A percentile compares a stretch with the other conserved stretches of the same genome.
Evolutionary conservation across 2,888 invertebrate species (phyloP).

Genomic region (Thereva unica): DNA sequence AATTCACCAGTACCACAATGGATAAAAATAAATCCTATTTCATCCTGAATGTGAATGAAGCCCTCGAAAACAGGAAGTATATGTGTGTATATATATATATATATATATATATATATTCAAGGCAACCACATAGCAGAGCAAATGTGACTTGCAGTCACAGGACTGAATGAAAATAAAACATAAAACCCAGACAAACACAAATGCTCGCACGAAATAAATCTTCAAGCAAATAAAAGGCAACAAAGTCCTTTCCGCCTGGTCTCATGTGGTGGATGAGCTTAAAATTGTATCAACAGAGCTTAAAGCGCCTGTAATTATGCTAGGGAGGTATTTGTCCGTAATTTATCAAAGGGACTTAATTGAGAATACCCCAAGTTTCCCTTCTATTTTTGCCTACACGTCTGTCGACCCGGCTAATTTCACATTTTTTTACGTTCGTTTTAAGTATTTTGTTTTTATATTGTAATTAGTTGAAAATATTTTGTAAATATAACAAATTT

Average conservation of each 20-base stretch:
- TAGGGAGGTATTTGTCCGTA: slow-evolving; percentile 43
- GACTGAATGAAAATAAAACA: slow-evolving; percentile 36
- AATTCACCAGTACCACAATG: not conserved
- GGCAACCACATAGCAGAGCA: slow-evolving; percentile 1
- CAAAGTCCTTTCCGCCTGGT: slow-evolving; percentile 38
- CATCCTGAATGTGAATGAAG: too few species aligned
- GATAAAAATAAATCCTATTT: too few species aligned
- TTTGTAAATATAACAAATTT: too few species aligned
- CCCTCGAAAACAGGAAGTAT: too few species aligned
- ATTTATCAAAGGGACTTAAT: slow-evolving; percentile 44
- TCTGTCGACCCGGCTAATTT: slow-evolving; percentile 20
- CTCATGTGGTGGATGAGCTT: slow-evolving; percentile 44
- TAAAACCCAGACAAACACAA: slow-evolving; percentile 32
- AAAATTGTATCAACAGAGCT: slow-evolving; percentile 44
- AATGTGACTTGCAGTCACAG: slow-evolving; percentile 15
- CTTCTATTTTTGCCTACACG: slow-evolving; percentile 29
- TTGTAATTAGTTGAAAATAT: not conserved
- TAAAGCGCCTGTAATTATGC: slow-evolving; percentile 43
- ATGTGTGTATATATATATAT: too few species aligned
- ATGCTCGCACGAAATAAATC: slow-evolving; percentile 37
- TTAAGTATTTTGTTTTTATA: slow-evolving; percentile 10
- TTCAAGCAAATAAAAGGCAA: slow-evolving; percentile 38
- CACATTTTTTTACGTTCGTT: slow-evolving; percentile 8
- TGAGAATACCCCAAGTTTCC: slow-evolving; percentile 35
- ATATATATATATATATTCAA: not conserved